Evolutionary conservation across 2,113 vertebrate species (phyloP).

Genomic region (Halcyon malimbica): DNA sequence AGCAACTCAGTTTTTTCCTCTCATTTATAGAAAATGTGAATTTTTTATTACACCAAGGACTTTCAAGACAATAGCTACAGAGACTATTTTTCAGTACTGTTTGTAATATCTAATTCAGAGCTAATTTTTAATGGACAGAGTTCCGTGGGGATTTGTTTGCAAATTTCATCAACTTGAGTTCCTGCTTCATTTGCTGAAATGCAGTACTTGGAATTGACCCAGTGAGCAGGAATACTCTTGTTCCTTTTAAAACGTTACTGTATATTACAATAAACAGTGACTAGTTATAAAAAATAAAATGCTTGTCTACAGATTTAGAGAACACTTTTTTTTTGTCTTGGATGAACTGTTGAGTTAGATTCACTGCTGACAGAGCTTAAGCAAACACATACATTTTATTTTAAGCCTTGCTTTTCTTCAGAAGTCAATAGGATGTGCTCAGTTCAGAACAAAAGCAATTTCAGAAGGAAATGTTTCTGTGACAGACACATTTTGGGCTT

Average conservation of each 20-base stretch:
- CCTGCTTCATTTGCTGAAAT: constrained; percentile 62
- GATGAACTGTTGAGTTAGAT: constrained; percentile 3
- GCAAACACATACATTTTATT: constrained; percentile 30
- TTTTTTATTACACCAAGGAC: constrained; percentile 69
- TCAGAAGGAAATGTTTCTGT: background rate
- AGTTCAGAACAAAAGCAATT: constrained; percentile 34
- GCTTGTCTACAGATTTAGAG: constrained; percentile 27
- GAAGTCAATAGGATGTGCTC: background rate
- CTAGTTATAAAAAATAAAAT: constrained; percentile 62
- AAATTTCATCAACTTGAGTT: constrained; percentile 63
- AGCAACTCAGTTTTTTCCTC: constrained; percentile 1
- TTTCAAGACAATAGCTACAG: constrained; percentile 55
- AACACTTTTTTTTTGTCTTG: background rate
- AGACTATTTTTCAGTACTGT: constrained; percentile 34
- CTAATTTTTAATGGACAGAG: constrained; percentile 64
- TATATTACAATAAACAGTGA: constrained; percentile 25
- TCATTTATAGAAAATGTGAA: constrained; percentile 54
- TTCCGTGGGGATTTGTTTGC: constrained; percentile 61
- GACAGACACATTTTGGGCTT: background rate
- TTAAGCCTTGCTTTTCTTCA: constrained; percentile 6
- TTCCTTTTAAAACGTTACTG: constrained; percentile 45
- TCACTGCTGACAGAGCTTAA: constrained; percentile 11
- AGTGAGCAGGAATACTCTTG: background rate
- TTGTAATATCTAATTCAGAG: constrained; percentile 64
- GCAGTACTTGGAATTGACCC: constrained; percentile 55